phyloP scores from a whole-genome alignment of 2,113 vertebrate species.

The Mirza zaza region DNA sequence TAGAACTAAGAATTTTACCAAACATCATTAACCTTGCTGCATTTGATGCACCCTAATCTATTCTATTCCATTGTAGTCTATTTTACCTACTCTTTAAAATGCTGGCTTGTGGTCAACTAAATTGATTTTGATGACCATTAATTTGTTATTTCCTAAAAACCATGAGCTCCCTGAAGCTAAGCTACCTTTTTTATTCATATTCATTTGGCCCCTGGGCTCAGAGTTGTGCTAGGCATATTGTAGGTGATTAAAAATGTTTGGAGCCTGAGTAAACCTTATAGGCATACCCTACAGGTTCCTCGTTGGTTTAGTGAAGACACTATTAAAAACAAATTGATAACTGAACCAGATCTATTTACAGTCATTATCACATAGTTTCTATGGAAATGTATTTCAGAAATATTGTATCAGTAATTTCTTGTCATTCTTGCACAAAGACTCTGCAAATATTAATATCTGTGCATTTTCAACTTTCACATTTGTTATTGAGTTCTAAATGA shows the following conservation, averaged over 20 bases:
- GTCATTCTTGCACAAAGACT: not conserved
- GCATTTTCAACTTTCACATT: not conserved
- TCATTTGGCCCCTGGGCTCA: not conserved
- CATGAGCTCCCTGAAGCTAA: not conserved
- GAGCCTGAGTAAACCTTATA: not conserved
- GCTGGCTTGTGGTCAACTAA: not conserved
- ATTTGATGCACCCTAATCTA: not conserved
- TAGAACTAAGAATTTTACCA: not conserved
- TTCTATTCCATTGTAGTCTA: not conserved
- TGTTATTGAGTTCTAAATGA: not conserved
- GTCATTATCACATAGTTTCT: not conserved
- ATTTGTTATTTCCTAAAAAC: not conserved
- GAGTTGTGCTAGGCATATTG: not conserved
- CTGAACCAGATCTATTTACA: not conserved
- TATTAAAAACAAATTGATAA: not conserved
- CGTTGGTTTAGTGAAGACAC: not conserved
- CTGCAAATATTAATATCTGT: not conserved
- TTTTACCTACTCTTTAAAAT: not conserved
- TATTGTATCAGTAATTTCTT: not conserved
- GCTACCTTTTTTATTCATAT: not conserved
- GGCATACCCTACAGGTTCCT: rapidly evolving
- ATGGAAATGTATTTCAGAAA: not conserved
- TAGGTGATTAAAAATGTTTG: not conserved
- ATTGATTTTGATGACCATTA: not conserved
- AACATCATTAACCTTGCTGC: not conserved